Conservation (phyloP, 1,140 invertebrate genomes). For the Drosophila triauraria region DNA sequence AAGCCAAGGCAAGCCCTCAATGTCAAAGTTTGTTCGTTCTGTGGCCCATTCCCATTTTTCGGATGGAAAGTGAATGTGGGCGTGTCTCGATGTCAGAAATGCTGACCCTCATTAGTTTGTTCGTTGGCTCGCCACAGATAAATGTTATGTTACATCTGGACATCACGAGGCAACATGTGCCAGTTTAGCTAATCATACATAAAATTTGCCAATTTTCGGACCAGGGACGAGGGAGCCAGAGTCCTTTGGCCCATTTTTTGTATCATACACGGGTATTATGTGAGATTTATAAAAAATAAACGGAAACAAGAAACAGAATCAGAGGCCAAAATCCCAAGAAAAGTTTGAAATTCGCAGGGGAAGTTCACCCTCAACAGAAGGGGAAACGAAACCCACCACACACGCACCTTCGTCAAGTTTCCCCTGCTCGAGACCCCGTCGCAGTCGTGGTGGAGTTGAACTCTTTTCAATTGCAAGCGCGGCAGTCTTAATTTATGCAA, state of each 20-base stretch:
- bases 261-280: conserved; percentile 62
- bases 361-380: neutral
- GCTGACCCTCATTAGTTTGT: conserved; percentile 70
- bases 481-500: conserved; percentile 77
- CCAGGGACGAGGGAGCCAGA: conserved; percentile 17
- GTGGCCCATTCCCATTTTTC: conserved; percentile 4
- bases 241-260: conserved; percentile 58
- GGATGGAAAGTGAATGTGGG: conserved; percentile 17
- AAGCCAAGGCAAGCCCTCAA: conserved; percentile 32
- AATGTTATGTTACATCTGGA: conserved; percentile 59
- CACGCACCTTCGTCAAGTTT: conserved; percentile 48
- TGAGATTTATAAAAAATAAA: conserved; percentile 58
- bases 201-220: conserved; percentile 42
- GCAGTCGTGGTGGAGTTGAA: conserved; percentile 43
- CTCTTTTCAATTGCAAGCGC: conserved; percentile 44
- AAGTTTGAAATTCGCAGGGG: conserved; percentile 13
- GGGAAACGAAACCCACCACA: conserved; percentile 37
- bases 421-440: neutral
- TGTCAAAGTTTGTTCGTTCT: conserved; percentile 17
- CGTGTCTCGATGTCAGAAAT: conserved; percentile 50
- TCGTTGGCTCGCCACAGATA: conserved; percentile 50
- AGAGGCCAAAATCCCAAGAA: neutral
- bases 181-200: conserved; percentile 71
- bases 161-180: conserved; percentile 59
- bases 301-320: conserved; percentile 6